Evolutionary conservation across 37 sponge, comb jelly and placozoan species (phyloP).

Genomic region (Oopsacas minuta): DNA sequence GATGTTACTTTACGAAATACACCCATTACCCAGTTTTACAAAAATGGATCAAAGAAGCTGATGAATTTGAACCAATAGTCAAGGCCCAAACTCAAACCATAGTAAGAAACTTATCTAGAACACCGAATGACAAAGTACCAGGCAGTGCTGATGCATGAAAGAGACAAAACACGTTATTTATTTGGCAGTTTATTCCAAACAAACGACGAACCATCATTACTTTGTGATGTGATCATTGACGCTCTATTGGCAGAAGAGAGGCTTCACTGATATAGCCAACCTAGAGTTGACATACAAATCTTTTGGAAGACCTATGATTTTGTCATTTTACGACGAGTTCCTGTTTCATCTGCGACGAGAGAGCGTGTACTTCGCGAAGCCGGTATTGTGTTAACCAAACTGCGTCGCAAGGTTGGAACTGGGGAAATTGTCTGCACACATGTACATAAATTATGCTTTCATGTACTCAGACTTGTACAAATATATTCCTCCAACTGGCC

Average conservation of each 20-base stretch:
- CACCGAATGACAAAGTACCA: not conserved
- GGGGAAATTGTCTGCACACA: not conserved
- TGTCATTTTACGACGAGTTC: not conserved
- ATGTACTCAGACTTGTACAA: not conserved
- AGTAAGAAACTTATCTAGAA: not conserved
- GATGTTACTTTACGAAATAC: not conserved
- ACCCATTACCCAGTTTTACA: not conserved
- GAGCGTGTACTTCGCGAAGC: not conserved
- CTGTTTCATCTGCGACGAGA: not conserved
- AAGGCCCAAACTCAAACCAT: not conserved
- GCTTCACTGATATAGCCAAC: not conserved
- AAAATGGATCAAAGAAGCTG: not conserved
- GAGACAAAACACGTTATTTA: not conserved
- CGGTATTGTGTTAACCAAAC: not conserved
- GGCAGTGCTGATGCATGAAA: not conserved
- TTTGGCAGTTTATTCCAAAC: not conserved
- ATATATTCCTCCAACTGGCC: not conserved
- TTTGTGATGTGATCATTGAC: not conserved
- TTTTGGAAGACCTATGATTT: not conserved
- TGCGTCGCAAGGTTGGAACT: not conserved
- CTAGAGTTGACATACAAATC: not conserved
- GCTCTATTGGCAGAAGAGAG: not conserved
- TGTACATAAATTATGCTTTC: not conserved
- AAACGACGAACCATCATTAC: not conserved
- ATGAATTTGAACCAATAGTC: not conserved